These are phyloP conservation scores for Calameuta filiformis DNA, from an alignment of 2,888 invertebrate species.

Conservation along the genomic window DNA sequence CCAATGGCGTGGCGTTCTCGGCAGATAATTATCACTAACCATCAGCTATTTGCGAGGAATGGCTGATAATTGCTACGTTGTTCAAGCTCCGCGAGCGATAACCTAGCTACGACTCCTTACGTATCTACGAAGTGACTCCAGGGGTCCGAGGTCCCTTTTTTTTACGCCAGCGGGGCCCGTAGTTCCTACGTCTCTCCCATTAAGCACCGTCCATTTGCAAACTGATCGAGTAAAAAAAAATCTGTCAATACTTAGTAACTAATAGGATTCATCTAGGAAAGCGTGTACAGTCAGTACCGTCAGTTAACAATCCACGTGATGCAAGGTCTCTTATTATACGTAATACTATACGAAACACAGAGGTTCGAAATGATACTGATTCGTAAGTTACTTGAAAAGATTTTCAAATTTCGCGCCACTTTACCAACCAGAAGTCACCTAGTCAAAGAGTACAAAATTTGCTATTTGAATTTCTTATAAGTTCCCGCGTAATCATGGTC, in stretches of 20 bases:
- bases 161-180: background rate
- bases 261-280: background rate
- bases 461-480: background rate
- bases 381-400: background rate
- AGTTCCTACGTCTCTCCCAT: background rate
- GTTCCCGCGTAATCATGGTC: background rate
- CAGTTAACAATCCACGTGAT: background rate
- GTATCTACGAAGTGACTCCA: conserved; percentile 42
- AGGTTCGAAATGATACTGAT: background rate
- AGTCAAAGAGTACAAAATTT: background rate
- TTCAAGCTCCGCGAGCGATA: conserved; percentile 61
- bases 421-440: background rate
- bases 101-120: conserved; percentile 56
- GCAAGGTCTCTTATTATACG: background rate
- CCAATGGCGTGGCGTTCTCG: conserved; percentile 60
- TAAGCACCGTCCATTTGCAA: background rate
- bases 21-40: conserved; percentile 67
- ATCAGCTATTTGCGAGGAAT: conserved; percentile 67
- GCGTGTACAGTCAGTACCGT: background rate
- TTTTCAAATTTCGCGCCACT: background rate
- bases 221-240: background rate
- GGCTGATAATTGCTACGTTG: conserved; percentile 66
- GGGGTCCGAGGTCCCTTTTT: conserved; percentile 1
- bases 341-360: background rate
- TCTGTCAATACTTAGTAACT: background rate